A percentile compares a stretch with the other conserved stretches of the same genome.
phyloP scores from a whole-genome alignment of 2,797 vertebrate genomes.

The Pantherophis vulpinus region DNA sequence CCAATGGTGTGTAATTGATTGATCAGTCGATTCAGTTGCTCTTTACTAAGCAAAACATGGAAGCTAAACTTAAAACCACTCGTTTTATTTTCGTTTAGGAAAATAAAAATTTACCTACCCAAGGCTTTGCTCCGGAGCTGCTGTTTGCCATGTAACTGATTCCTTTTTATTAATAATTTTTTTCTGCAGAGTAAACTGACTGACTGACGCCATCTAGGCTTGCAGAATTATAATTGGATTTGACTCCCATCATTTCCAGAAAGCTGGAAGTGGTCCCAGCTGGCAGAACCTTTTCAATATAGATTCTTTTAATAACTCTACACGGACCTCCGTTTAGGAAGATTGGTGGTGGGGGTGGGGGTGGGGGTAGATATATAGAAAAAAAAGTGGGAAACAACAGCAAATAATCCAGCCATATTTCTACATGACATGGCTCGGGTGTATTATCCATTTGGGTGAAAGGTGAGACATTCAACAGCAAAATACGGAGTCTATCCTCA shows the following conservation, averaged over 20 bases:
- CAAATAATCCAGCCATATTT: not conserved
- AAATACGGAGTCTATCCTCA: not conserved
- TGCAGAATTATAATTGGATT: constrained; percentile 21
- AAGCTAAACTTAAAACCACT: not conserved
- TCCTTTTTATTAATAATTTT: constrained; percentile 17
- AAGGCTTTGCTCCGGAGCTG: not conserved
- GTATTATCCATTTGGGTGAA: not conserved
- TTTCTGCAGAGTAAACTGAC: not conserved
- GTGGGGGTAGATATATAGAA: not conserved
- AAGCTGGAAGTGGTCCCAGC: constrained; percentile 2
- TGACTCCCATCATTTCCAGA: constrained; percentile 8
- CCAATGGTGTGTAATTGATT: not conserved
- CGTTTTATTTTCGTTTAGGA: too few species aligned
- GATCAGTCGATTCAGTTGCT: not conserved
- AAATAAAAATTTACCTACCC: not conserved
- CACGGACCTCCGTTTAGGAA: not conserved
- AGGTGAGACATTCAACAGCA: not conserved
- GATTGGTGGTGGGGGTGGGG: not conserved
- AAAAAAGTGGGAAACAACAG: too few species aligned
- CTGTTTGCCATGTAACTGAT: constrained; percentile 22
- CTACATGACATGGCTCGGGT: not conserved
- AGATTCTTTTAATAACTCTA: constrained; percentile 14
- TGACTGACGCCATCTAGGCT: constrained; percentile 5
- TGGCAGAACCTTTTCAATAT: constrained; percentile 1
- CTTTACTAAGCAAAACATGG: not conserved